These are phyloP conservation scores for Psittacula cyanocephala DNA, from an alignment of 2,113 vertebrate species.

Conservation along the genomic window DNA sequence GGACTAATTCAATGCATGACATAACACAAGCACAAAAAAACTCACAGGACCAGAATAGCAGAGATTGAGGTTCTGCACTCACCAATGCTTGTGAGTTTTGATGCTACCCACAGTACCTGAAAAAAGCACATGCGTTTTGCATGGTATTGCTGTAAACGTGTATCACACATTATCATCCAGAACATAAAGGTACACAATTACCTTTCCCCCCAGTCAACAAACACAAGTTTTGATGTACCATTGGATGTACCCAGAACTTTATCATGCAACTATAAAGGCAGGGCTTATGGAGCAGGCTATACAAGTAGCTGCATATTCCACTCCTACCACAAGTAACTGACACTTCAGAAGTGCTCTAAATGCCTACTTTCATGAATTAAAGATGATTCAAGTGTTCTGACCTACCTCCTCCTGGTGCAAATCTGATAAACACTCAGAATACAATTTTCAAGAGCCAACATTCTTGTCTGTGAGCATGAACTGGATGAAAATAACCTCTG, in stretches of 20 bases:
- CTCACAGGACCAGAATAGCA: neutral
- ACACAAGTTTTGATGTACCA: neutral
- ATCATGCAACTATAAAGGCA: neutral
- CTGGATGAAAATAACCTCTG: neutral
- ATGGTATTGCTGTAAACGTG: accelerated
- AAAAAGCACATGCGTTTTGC: neutral
- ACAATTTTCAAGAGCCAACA: neutral
- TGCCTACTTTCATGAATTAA: neutral
- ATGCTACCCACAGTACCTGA: neutral
- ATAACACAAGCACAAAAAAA: neutral
- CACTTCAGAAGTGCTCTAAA: neutral
- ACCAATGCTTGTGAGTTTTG: neutral
- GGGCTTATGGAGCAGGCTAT: neutral
- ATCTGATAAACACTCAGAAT: neutral
- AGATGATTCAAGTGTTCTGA: neutral
- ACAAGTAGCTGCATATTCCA: neutral
- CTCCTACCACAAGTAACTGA: neutral
- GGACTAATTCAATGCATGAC: neutral
- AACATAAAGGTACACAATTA: neutral
- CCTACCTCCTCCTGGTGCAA: neutral
- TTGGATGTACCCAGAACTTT: neutral
- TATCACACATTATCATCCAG: neutral
- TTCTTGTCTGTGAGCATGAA: neutral
- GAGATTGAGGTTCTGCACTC: neutral
- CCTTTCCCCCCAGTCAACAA: neutral